Conservation (phyloP, 2,797 vertebrate genomes). For the Fringilla coelebs region DNA sequence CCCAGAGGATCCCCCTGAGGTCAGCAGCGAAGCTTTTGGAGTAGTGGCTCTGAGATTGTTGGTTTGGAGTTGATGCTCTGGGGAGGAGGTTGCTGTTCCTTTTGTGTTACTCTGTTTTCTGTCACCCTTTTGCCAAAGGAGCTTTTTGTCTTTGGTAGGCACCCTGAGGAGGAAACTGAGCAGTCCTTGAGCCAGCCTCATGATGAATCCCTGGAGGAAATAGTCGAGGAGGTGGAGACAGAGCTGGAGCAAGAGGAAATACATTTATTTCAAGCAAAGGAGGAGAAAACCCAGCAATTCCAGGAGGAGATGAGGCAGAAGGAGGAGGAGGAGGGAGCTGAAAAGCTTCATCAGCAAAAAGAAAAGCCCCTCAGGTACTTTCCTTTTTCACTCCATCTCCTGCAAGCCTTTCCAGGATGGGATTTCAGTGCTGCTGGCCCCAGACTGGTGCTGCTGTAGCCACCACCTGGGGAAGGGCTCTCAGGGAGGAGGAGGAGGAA, state of each 20-base stretch:
- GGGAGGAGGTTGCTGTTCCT: not conserved
- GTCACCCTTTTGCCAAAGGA: not conserved
- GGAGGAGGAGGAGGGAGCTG: constrained; percentile 67
- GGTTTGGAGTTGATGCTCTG: not conserved
- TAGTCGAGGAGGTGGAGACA: not conserved
- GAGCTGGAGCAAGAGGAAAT: constrained; percentile 3
- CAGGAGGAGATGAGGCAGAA: constrained; percentile 68
- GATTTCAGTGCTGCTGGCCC: not conserved
- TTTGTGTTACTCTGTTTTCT: not conserved
- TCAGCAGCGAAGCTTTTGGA: not conserved
- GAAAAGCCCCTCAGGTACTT: constrained; percentile 79
- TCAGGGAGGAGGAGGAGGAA: not conserved
- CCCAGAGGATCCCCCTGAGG: not conserved
- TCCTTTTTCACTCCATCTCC: not conserved
- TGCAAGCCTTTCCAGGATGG: not conserved
- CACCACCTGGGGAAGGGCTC: not conserved
- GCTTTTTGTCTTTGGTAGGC: constrained; percentile 28
- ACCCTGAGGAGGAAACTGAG: not conserved
- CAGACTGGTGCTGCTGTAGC: not conserved
- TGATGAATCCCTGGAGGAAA: not conserved
- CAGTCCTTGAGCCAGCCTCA: not conserved
- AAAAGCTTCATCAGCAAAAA: constrained; percentile 70
- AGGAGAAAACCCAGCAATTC: constrained; percentile 44
- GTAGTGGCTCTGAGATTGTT: not conserved
- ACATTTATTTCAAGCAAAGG: constrained; percentile 2